Conservation (phyloP, 2,797 vertebrate species). For the Leuciscus waleckii region DNA sequence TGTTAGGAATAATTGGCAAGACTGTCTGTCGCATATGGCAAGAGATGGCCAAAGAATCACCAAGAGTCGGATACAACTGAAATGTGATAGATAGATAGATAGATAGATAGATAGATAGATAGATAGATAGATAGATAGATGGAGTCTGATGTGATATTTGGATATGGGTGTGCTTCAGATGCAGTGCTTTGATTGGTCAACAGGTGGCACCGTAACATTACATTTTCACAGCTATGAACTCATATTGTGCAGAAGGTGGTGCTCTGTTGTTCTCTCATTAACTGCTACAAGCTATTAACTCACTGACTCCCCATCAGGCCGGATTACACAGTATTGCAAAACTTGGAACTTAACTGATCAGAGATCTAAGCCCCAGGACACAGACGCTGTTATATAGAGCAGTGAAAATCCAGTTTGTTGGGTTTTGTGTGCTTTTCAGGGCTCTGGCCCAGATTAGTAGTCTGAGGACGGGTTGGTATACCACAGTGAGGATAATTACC, state of each 20-base stretch:
- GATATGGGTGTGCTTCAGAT: neutral
- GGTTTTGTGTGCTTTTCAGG: constrained; percentile 50
- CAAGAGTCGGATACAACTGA: no score
- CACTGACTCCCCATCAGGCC: neutral
- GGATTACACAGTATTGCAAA: neutral
- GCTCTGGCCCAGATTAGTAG: constrained; percentile 65
- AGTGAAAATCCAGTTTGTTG: constrained; percentile 29
- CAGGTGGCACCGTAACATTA: constrained; percentile 38
- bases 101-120: no score
- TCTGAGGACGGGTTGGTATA: constrained; percentile 66
- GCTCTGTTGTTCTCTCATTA: neutral
- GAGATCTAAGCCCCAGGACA: constrained; percentile 25
- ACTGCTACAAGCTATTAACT: neutral
- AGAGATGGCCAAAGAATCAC: no score
- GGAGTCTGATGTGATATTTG: no score
- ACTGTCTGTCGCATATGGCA: no score
- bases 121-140: no score
- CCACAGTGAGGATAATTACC: constrained; percentile 80
- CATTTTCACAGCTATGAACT: neutral
- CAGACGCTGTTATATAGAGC: constrained; percentile 20
- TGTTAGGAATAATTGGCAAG: neutral
- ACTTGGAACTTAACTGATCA: constrained; percentile 1
- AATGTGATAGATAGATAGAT: no score
- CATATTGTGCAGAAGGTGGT: neutral
- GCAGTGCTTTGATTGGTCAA: constrained; percentile 30